Evolutionary conservation across 2,888 invertebrate genomes (phyloP).

Genomic region (Heteropelma amictum): DNA sequence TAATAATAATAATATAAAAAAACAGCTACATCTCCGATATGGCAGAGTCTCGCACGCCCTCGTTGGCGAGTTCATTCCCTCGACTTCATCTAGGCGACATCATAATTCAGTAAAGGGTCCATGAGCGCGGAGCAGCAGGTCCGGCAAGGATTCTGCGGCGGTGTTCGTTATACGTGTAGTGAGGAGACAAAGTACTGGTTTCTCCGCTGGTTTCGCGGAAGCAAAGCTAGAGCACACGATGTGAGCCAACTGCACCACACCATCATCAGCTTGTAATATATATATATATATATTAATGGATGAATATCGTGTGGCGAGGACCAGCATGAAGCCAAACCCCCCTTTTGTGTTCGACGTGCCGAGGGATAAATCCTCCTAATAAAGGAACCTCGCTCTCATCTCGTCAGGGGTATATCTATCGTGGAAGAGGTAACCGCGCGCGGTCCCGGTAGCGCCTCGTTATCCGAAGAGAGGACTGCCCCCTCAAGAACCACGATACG

Average conservation of each 20-base stretch:
- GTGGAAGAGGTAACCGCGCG: slow-evolving; percentile 55
- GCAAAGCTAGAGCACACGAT: slow-evolving; percentile 33
- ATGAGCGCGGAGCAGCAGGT: slow-evolving; percentile 22
- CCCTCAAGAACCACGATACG: slow-evolving; percentile 28
- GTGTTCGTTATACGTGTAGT: background rate
- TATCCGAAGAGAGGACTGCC: slow-evolving; percentile 66
- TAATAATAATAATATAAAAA: slow-evolving; percentile 9
- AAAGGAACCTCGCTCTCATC: slow-evolving; percentile 67
- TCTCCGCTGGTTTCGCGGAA: slow-evolving; percentile 29
- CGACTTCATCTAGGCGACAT: slow-evolving; percentile 53
- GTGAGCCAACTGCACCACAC: slow-evolving; percentile 17
- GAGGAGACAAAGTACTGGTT: slow-evolving; percentile 44
- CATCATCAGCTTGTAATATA: slow-evolving; percentile 11
- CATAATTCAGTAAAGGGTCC: slow-evolving; percentile 53
- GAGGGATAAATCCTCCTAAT: slow-evolving; percentile 73
- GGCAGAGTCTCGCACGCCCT: background rate
- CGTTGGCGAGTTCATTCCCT: slow-evolving; percentile 42
- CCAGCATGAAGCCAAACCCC: background rate
- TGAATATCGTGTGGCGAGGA: background rate
- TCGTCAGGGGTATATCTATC: slow-evolving; percentile 67
- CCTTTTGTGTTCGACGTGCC: slow-evolving; percentile 70
- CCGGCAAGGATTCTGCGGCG: slow-evolving; percentile 16
- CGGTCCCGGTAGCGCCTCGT: slow-evolving; percentile 74
- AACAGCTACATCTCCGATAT: background rate
- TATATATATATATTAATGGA: slow-evolving; percentile 9